phyloP scores from a whole-genome alignment of 2,113 vertebrate species.

The Etia nguti region DNA sequence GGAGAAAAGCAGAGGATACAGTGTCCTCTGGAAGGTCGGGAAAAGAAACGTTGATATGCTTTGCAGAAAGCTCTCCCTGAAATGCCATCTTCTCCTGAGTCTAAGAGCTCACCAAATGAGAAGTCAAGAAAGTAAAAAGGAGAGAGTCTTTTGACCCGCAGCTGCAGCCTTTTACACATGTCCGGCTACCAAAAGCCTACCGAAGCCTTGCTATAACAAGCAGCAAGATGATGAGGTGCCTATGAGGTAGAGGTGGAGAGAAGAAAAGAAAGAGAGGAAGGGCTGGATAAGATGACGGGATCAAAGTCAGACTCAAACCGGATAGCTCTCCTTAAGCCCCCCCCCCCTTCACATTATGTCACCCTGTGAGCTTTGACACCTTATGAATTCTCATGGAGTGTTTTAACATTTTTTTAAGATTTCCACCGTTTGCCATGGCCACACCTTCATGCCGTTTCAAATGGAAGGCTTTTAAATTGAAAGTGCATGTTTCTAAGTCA shows the following conservation, averaged over 20 bases:
- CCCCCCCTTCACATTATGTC: constrained; percentile 20
- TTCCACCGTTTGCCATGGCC: background rate
- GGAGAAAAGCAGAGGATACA: constrained; percentile 28
- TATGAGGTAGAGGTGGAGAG: constrained; percentile 41
- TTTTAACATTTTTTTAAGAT: constrained; percentile 5
- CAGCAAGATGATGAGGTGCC: constrained; percentile 50
- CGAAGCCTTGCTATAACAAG: constrained; percentile 12
- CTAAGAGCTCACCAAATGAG: background rate
- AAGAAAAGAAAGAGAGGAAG: constrained; percentile 16
- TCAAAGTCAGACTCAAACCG: constrained; percentile 28
- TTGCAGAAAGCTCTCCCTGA: constrained; percentile 47
- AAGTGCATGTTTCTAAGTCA: background rate
- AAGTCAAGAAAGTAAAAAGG: background rate
- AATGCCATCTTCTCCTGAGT: constrained; percentile 28
- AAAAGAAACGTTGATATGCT: constrained; percentile 31
- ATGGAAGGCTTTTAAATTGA: background rate
- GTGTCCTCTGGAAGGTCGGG: constrained; percentile 31
- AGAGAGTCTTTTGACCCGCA: background rate
- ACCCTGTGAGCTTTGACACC: constrained; percentile 37
- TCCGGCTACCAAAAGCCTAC: constrained; percentile 6
- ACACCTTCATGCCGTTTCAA: background rate
- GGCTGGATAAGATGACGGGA: constrained; percentile 28
- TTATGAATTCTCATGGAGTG: constrained; percentile 35
- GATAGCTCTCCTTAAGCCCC: constrained; percentile 24
- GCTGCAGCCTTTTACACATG: constrained; percentile 25